These are phyloP conservation scores for Calliopsis andreniformis DNA, from an alignment of 1,140 invertebrate species.

Conservation along the genomic window DNA sequence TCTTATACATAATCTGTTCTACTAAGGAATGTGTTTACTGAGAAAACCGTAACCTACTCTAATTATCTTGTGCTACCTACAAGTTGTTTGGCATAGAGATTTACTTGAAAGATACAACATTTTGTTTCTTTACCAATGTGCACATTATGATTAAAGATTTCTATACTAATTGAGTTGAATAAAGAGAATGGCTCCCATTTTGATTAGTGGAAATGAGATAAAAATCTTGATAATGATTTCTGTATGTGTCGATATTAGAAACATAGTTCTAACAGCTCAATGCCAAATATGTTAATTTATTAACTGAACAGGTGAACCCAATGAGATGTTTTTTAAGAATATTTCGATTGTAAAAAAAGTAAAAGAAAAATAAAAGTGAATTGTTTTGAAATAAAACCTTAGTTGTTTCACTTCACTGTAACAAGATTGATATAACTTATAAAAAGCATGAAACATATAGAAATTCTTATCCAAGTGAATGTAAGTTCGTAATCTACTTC, in stretches of 20 bases:
- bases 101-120: not conserved
- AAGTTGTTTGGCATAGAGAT: conserved; percentile 62
- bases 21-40: conserved; percentile 62
- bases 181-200: not conserved
- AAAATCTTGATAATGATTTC: not conserved
- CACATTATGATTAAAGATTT: not conserved
- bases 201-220: not conserved
- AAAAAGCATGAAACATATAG: conserved; percentile 11
- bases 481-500: not conserved
- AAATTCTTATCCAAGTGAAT: not conserved
- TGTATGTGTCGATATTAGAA: conserved; percentile 12
- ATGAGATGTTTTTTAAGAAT: not conserved
- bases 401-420: not conserved
- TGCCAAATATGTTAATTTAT: not conserved
- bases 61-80: conserved; percentile 64
- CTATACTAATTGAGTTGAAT: not conserved
- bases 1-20: conserved; percentile 63
- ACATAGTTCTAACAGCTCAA: not conserved
- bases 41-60: conserved; percentile 57
- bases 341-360: not conserved
- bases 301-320: not conserved
- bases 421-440: not conserved
- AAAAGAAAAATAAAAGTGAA: not conserved
- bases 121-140: not conserved
- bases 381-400: conserved; percentile 2